These are phyloP conservation scores for Drosophila demipolita DNA, from an alignment of 2,888 invertebrate genomes.

Conservation along the genomic window DNA sequence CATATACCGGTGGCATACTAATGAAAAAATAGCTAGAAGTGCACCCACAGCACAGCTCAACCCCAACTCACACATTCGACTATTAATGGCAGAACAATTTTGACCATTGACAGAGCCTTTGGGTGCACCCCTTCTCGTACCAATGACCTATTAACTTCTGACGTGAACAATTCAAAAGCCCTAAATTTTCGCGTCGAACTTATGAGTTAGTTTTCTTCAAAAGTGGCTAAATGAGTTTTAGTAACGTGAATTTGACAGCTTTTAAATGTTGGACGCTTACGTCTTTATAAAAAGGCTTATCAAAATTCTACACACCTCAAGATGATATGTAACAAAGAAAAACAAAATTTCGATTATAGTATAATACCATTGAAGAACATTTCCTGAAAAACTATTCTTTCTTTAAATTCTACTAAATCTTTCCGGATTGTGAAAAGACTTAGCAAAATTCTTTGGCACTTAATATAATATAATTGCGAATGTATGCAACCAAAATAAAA, in stretches of 20 bases:
- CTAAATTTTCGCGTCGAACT: constrained; percentile 33
- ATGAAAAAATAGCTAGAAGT: constrained; percentile 61
- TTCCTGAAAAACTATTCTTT: background rate
- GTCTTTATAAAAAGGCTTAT: background rate
- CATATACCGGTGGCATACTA: constrained; percentile 37
- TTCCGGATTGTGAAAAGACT: background rate
- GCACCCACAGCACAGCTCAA: constrained; percentile 6
- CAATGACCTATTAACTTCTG: constrained; percentile 72
- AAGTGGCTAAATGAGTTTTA: constrained; percentile 26
- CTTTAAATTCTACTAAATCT: background rate
- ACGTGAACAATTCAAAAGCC: constrained; percentile 46
- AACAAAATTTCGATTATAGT: background rate
- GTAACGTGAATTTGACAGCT: constrained; percentile 26
- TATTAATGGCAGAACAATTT: constrained; percentile 59
- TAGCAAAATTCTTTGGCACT: background rate
- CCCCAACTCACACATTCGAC: constrained; percentile 5
- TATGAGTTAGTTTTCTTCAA: constrained; percentile 13
- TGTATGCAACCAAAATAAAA: background rate
- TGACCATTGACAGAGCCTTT: constrained; percentile 27
- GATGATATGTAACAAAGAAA: background rate
- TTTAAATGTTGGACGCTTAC: background rate
- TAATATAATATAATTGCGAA: constrained; percentile 6
- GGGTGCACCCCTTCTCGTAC: constrained; percentile 20
- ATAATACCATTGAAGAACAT: background rate
- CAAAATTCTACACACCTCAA: background rate